Base-by-base conservation (phyloP, 2,113 vertebrate species). In the Butorides virescens region DNA sequence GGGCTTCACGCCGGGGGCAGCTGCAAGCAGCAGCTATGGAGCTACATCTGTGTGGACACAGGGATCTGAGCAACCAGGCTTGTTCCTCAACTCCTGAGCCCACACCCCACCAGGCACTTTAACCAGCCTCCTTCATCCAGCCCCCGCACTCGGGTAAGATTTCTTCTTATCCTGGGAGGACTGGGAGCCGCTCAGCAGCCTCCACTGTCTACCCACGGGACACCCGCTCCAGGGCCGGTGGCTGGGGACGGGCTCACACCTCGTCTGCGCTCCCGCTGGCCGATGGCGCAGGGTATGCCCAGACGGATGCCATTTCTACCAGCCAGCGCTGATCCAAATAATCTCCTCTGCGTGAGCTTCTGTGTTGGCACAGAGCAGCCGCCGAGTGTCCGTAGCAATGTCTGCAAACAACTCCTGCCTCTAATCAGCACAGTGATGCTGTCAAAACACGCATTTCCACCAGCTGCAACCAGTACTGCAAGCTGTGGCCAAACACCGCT, bases 211-310 rank as follows among this genome's bases (percentile, higher is more conserved):
- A 9, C 15, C 61, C 36, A 47, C 9, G 12, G 37, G 65, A 75
- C 47, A 37, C 5, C 47, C 42, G 42, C 42, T 36, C 4, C 61
- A 58, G 32, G 25, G 18, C 19, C 67, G 47, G 10, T 0, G 2
- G 30, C 76, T n/a, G 55, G 53, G 62, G 23, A 49, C 42, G 26
- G 75, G 55, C 32, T 88, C n/a, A n/a, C 0, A 0, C n/a, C 47
- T 50, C 0, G 0, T 3, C 71, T 15, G 22, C 9, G 2, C 4
- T 36, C 81, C 50, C 4, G 3, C 2, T 2, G 44, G 34, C 52
- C 55, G 58, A 14, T 6, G 36, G 58, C 26, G 0, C 44, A 67
- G 44, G 25, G 8, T 25, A 5, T 1, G 12, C 47, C 0, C 1
- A 86, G 37, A 42, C 46, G 53, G 55, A 63, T 47, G 44, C 32